Conservation (phyloP, 2,888 invertebrate genomes). For the Drosophila suboccidentalis region DNA sequence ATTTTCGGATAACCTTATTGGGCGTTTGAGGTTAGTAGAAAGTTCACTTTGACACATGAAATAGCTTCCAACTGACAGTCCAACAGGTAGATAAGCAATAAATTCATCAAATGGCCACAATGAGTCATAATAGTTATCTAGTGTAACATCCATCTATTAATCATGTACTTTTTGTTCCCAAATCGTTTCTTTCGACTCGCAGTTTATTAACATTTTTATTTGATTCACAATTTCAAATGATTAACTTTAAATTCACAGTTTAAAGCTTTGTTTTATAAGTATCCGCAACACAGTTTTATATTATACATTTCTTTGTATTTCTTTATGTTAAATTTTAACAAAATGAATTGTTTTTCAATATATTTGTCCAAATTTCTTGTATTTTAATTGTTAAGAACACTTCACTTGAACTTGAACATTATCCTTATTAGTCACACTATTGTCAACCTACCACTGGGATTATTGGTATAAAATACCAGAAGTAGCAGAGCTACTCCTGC, state of each 20-base stretch:
- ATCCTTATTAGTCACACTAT: slow-evolving; percentile 17
- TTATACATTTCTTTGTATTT: neutral
- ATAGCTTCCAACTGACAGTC: slow-evolving; percentile 1
- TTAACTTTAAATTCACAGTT: too few relatives aligned
- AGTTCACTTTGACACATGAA: slow-evolving; percentile 2
- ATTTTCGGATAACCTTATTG: neutral
- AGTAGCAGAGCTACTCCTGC: slow-evolving; percentile 75
- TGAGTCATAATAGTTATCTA: slow-evolving; percentile 17
- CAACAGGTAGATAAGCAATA: slow-evolving; percentile 18
- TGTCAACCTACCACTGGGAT: slow-evolving; percentile 78
- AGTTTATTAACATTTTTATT: neutral
- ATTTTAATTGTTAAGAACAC: neutral
- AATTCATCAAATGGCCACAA: slow-evolving; percentile 8
- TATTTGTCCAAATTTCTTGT: neutral
- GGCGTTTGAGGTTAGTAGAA: neutral
- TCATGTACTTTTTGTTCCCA: slow-evolving; percentile 1
- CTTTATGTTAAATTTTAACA: neutral
- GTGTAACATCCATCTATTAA: slow-evolving; percentile 2
- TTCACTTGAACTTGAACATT: slow-evolving; percentile 15
- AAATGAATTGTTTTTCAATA: neutral
- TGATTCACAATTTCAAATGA: neutral
- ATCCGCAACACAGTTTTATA: neutral
- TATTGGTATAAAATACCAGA: slow-evolving; percentile 67
- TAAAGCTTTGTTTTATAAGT: neutral
- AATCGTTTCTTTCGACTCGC: neutral